Evolutionary conservation across 2,888 invertebrate genomes (phyloP).

Genomic region (Caenorhabditis uteleia): DNA sequence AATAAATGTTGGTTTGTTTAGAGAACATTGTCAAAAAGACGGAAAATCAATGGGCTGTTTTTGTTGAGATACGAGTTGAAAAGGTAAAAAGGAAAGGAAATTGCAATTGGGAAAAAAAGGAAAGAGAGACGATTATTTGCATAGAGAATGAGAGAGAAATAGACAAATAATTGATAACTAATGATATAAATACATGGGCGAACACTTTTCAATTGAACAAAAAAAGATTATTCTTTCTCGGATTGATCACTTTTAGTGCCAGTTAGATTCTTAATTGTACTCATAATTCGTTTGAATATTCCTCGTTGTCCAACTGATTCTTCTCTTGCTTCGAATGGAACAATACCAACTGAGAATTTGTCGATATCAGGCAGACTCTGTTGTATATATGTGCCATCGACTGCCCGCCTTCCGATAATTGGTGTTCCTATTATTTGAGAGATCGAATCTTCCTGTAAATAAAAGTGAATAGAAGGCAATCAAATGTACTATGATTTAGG

Average conservation of each 20-base stretch:
- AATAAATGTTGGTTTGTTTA: too few relatives aligned
- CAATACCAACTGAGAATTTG: conserved; percentile 37
- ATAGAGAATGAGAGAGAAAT: not conserved
- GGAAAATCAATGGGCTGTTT: too few relatives aligned
- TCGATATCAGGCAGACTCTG: conserved; percentile 10
- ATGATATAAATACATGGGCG: too few relatives aligned
- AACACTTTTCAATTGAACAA: too few relatives aligned
- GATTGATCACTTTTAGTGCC: not conserved
- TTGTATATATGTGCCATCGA: conserved; percentile 2
- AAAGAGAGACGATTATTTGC: not conserved
- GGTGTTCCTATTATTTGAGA: conserved; percentile 26
- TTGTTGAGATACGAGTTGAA: too few relatives aligned
- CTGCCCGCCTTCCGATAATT: conserved; percentile 12
- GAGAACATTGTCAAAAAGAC: too few relatives aligned
- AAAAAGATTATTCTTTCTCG: too few relatives aligned
- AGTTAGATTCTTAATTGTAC: conserved; percentile 3
- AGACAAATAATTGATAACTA: conserved; percentile 2
- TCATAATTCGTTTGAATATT: conserved; percentile 37
- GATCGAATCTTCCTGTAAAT: conserved; percentile 35
- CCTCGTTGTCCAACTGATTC: conserved; percentile 33
- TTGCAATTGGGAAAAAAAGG: too few relatives aligned
- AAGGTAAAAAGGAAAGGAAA: conserved; percentile 2
- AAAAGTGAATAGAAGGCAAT: too few relatives aligned
- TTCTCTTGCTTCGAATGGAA: conserved; percentile 43
- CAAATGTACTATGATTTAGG: too few relatives aligned